A percentile compares a stretch with the other conserved stretches of the same genome.
phyloP scores from a whole-genome alignment of 2,888 invertebrate species.

The Cephonodes hylas region DNA sequence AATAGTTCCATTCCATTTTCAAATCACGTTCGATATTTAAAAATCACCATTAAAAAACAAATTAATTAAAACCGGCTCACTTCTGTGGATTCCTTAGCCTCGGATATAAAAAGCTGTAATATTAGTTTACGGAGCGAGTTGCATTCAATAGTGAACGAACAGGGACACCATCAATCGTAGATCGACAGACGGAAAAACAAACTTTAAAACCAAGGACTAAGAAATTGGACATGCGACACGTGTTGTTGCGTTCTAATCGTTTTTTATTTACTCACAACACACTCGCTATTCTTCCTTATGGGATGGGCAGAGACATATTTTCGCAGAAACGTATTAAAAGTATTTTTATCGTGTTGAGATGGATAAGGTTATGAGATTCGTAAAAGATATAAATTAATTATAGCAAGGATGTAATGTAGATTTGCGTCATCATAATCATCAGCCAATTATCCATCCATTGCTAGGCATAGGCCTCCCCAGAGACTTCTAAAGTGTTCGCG shows the following conservation, averaged over 20 bases:
- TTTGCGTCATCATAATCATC: too few relatives aligned
- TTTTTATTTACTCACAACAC: too few relatives aligned
- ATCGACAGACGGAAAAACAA: neutral
- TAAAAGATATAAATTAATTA: too few relatives aligned
- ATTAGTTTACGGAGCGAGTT: neutral
- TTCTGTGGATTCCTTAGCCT: neutral
- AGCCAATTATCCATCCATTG: too few relatives aligned
- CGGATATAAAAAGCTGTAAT: neutral
- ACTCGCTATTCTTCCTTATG: too few relatives aligned
- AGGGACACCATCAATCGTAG: neutral
- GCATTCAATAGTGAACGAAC: neutral
- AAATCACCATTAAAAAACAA: neutral
- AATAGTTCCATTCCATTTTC: neutral
- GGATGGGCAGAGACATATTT: too few relatives aligned
- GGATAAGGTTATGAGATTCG: too few relatives aligned
- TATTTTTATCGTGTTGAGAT: too few relatives aligned
- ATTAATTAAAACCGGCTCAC: neutral
- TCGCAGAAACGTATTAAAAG: too few relatives aligned
- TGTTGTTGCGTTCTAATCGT: neutral
- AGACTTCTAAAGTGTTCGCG: too few relatives aligned
- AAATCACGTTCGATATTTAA: neutral
- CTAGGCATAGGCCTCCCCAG: too few relatives aligned
- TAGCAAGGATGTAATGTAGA: too few relatives aligned
- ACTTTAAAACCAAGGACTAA: neutral
- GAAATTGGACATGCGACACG: neutral